phyloP scores from a whole-genome alignment of 2,888 invertebrate species.

The Lithophane leautieri region DNA sequence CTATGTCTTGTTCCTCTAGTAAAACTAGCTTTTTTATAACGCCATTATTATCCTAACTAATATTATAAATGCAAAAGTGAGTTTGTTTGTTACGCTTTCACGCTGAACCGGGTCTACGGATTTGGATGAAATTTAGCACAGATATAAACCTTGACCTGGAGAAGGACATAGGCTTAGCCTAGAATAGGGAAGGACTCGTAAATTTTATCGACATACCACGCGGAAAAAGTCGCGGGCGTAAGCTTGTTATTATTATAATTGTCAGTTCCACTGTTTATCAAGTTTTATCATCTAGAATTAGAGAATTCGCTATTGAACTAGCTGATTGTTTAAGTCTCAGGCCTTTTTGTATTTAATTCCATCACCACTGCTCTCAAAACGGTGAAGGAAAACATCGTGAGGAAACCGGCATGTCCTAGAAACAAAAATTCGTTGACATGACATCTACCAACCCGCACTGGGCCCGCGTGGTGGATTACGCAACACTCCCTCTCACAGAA shows the following conservation, averaged over 20 bases:
- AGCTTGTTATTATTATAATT: not conserved
- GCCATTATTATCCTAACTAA: not conserved
- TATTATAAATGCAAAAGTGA: too few species aligned
- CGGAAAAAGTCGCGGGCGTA: too few species aligned
- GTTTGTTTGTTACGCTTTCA: too few species aligned
- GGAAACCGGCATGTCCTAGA: too few species aligned
- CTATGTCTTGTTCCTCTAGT: slow-evolving; percentile 6
- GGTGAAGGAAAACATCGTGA: not conserved
- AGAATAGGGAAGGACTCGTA: too few species aligned
- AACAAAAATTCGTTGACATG: too few species aligned
- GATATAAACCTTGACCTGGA: too few species aligned
- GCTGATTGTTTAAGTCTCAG: not conserved
- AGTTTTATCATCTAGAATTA: not conserved
- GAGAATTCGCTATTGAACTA: not conserved
- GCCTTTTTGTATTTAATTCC: not conserved
- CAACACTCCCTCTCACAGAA: not conserved
- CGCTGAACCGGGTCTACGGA: too few species aligned
- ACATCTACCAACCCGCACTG: not conserved
- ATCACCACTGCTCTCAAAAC: not conserved
- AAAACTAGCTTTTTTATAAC: not conserved
- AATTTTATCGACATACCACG: too few species aligned
- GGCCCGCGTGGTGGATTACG: not conserved
- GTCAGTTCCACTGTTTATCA: slow-evolving; percentile 1
- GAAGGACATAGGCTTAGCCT: too few species aligned
- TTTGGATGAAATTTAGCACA: too few species aligned